Percentiles rank a stretch among this genome's conserved stretches.
phyloP scores from a whole-genome alignment of 2,113 vertebrate species.

The Crotalus horridus region DNA sequence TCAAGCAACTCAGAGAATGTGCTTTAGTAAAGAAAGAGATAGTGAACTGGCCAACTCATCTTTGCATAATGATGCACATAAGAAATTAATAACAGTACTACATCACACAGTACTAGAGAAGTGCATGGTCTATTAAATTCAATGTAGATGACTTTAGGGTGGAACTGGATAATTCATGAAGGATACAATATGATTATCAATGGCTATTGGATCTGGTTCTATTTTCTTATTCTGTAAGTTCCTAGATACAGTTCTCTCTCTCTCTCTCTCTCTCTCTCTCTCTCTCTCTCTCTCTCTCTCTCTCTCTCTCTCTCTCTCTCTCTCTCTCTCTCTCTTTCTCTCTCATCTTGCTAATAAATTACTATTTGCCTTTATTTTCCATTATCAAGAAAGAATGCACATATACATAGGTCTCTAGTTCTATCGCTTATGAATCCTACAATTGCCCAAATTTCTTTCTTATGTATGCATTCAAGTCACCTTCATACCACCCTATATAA shows the following conservation, averaged over 20 bases:
- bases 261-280: too few species aligned
- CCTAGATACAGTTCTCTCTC: background rate
- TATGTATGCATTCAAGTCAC: background rate
- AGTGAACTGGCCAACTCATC: background rate
- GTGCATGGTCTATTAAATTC: background rate
- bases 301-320: too few species aligned
- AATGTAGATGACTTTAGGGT: too few species aligned
- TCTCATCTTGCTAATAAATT: background rate
- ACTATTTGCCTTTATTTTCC: background rate
- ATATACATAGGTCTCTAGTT: too few species aligned
- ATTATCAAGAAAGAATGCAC: background rate
- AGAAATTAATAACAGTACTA: background rate
- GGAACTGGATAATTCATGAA: background rate
- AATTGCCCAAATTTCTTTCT: background rate
- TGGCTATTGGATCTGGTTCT: background rate
- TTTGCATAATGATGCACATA: background rate
- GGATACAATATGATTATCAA: background rate
- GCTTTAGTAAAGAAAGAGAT: background rate
- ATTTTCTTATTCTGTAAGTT: background rate
- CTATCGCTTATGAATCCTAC: background rate
- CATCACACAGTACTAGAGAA: background rate
- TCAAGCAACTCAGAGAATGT: background rate
- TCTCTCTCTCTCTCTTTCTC: background rate
- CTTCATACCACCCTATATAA: background rate
- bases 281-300: too few species aligned